These are phyloP conservation scores for Pachypeltis micranthus DNA, from an alignment of 1,140 invertebrate species.

Conservation along the genomic window DNA sequence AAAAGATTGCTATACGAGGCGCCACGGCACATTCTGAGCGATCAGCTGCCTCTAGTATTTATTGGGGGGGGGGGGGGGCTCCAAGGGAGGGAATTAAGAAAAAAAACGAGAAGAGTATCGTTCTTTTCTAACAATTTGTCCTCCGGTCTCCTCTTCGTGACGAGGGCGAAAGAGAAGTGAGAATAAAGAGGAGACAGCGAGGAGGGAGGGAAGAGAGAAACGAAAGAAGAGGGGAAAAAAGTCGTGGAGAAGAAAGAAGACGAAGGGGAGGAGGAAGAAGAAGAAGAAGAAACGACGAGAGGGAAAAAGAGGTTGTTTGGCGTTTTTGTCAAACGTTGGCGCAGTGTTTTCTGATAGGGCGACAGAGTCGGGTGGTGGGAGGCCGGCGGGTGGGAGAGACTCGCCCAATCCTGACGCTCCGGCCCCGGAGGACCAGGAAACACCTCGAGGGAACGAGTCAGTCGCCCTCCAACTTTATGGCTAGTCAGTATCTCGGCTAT, in stretches of 20 bases:
- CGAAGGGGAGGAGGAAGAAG: not conserved
- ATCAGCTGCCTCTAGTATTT: too few species aligned
- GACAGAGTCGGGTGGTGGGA: not conserved
- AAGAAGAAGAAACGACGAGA: not conserved
- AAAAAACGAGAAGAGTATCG: too few species aligned
- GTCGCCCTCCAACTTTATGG: constrained; percentile 15
- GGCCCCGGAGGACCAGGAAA: not conserved
- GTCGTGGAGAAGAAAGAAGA: not conserved
- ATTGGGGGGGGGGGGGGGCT: too few species aligned
- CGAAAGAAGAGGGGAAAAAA: too few species aligned
- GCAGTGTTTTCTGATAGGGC: constrained; percentile 12
- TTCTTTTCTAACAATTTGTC: too few species aligned
- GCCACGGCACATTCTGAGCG: too few species aligned
- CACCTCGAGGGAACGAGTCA: not conserved
- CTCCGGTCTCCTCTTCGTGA: too few species aligned
- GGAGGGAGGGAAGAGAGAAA: not conserved
- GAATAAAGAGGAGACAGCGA: not conserved
- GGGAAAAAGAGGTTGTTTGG: too few species aligned
- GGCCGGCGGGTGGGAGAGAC: not conserved
- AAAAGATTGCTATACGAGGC: too few species aligned
- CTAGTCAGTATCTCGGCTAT: constrained; percentile 18
- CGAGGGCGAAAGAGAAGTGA: too few species aligned
- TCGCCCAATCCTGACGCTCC: constrained; percentile 12
- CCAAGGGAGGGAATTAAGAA: too few species aligned
- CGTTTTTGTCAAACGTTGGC: constrained; percentile 14